Evolutionary conservation across 2,113 vertebrate species (phyloP).

Genomic region (Sapajus apella): DNA sequence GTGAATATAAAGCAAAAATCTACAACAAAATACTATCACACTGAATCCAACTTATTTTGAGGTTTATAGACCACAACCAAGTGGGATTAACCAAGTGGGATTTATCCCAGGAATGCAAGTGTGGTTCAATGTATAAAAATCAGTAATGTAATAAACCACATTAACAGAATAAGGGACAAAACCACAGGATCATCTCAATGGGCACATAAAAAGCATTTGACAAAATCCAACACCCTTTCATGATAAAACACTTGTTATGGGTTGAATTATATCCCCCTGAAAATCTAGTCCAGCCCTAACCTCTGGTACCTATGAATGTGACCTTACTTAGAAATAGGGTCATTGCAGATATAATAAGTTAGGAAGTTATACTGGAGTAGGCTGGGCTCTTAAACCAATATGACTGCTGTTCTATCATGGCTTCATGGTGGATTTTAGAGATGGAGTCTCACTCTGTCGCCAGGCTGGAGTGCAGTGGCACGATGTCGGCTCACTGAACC

Average conservation of each 20-base stretch:
- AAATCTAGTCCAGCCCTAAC: neutral
- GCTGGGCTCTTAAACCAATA: neutral
- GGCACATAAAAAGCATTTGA: neutral
- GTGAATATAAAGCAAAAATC: neutral
- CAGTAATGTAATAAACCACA: neutral
- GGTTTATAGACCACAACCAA: neutral
- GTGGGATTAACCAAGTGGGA: neutral
- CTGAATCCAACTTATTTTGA: neutral
- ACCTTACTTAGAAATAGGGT: neutral
- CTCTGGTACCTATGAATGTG: neutral
- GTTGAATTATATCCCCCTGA: neutral
- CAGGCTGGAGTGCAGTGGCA: too few species aligned
- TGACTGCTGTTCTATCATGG: neutral
- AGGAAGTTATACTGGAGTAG: neutral
- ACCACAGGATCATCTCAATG: neutral
- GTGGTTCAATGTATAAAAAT: neutral
- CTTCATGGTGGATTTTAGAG: too few species aligned
- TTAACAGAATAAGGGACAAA: neutral
- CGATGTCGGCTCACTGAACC: too few species aligned
- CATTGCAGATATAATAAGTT: neutral
- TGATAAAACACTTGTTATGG: neutral
- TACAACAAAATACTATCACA: neutral
- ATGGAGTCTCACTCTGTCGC: too few species aligned
- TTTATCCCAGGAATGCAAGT: neutral
- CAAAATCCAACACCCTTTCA: neutral